Evolutionary conservation across 2,113 vertebrate genomes (phyloP).

Genomic region (Epinephelus moara): DNA sequence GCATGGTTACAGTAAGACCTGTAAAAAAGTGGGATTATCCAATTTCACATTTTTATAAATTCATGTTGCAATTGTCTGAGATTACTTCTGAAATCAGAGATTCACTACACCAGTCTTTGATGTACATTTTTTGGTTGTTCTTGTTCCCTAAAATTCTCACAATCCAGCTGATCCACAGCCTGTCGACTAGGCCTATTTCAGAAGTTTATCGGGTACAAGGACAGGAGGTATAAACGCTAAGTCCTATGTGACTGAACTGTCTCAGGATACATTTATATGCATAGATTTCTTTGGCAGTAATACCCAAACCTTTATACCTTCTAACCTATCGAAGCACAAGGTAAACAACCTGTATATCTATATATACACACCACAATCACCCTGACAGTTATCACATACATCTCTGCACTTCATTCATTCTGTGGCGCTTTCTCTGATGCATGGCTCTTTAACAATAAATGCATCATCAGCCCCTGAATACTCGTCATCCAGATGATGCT

Average conservation of each 20-base stretch:
- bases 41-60: background rate
- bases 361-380: background rate
- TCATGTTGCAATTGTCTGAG: background rate
- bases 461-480: background rate
- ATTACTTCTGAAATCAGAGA: background rate
- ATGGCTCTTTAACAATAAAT: constrained; percentile 2
- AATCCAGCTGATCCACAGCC: background rate
- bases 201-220: background rate
- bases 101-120: background rate
- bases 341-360: background rate
- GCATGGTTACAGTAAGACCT: background rate
- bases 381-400: background rate
- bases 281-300: background rate
- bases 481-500: constrained; percentile 4
- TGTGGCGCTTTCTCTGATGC: background rate
- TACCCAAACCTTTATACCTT: background rate
- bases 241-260: background rate
- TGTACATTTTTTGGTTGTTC: background rate
- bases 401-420: background rate
- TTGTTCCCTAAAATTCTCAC: background rate
- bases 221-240: background rate
- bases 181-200: background rate
- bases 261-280: background rate
- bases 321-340: background rate
- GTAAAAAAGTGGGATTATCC: background rate